A percentile compares a stretch with the other conserved stretches of the same genome.
phyloP scores from a whole-genome alignment of 2,113 vertebrate species.

The Tragelaphus scriptus region DNA sequence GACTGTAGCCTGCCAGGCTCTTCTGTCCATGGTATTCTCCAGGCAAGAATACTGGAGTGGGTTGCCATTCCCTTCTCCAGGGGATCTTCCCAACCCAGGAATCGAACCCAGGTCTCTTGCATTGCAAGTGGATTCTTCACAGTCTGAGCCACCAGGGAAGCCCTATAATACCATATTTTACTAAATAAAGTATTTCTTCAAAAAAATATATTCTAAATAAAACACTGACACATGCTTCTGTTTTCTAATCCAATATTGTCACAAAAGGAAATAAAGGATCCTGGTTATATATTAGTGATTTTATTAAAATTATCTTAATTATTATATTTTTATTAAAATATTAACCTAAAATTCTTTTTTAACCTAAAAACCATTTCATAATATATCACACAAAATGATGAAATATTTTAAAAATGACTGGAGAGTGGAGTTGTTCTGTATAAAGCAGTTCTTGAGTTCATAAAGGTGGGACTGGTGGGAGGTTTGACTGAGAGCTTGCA shows the following conservation, averaged over 20 bases:
- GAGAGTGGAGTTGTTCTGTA: not conserved
- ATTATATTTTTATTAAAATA: not conserved
- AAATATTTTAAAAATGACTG: not conserved
- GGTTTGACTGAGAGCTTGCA: not conserved
- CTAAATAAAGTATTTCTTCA: not conserved
- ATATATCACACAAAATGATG: not conserved
- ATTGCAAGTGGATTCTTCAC: not conserved
- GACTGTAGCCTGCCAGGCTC: not conserved
- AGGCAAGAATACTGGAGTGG: not conserved
- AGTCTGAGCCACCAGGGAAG: not conserved
- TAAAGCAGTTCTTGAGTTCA: not conserved
- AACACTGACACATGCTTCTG: not conserved
- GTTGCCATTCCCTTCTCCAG: not conserved
- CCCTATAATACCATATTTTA: not conserved
- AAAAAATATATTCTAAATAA: not conserved
- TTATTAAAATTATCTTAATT: constrained; percentile 14
- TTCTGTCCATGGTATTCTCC: not conserved
- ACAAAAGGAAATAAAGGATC: not conserved
- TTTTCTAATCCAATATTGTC: not conserved
- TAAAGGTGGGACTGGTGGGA: not conserved
- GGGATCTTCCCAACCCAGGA: not conserved
- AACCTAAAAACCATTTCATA: not conserved
- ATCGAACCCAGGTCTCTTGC: not conserved
- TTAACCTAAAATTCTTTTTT: not conserved
- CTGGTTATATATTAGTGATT: not conserved